Base-by-base conservation (phyloP, 2,888 invertebrate genomes). In the Melolontha melolontha region DNA sequence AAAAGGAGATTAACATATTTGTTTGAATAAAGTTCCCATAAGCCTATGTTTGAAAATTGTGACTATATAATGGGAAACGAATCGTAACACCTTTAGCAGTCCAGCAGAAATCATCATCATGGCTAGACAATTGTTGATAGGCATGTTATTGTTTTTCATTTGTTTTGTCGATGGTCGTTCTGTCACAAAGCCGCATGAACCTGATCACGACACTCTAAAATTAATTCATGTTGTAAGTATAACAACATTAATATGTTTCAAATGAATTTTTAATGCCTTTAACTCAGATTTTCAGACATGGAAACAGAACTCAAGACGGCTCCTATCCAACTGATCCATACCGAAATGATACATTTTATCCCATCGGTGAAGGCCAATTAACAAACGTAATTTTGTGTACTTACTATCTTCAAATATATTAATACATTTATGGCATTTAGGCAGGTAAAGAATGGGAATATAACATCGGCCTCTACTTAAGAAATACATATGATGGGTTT, bases 361-460 rank as follows among this genome's bases (percentile, higher is more conserved):
- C 85, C 1, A 84, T 85, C 73, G 87, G 87, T 7, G 82, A 81
- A 72, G 86, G 85, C 11, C 84, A 86, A 69, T 78, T 88, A 17
- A 86, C 87, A 1, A 82, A 82, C 71, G 87, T 85, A 73, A 75
- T 73, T 74, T 41, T 8, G 4, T 44, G 22, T 27, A 52, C 6
- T 34, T 34, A 10, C 10, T 34, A 34, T 52, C 6, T 5, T 34
- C 7, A 22, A 5, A 52, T n/a, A 1, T n/a, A 4, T 14, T 40
- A 7, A 22, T n/a, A n/a, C 6, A 5, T 34, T 34, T 34, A 22
- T 22, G 4, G 4, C 1, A 22, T 22, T 34, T 29, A 62, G 62
- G 27, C 11, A 1, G 62, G 62, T 6, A 62, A 62, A 12, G 5
- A 44, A 6, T 44, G 34, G 14, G 44, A 27, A 14, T 62, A 62